Conservation (phyloP, 2,797 vertebrate species). For the Mormyrops boulengeri region DNA sequence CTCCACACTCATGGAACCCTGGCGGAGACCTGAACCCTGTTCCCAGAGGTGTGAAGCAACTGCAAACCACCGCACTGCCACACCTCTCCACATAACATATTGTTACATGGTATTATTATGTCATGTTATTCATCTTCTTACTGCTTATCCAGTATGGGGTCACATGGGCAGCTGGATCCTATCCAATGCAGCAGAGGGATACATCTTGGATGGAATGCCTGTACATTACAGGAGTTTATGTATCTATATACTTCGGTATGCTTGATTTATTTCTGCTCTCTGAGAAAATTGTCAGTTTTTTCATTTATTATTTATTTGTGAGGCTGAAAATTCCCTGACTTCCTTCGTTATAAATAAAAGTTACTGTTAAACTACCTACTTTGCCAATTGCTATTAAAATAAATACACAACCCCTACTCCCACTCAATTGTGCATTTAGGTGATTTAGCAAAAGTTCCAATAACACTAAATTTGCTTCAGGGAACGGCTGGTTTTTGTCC, state of each 20-base stretch:
- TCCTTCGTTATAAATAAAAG: conserved; percentile 87
- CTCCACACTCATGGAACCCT: background rate
- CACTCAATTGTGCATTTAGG: background rate
- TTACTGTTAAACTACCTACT: background rate
- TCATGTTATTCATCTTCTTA: background rate
- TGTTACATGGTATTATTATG: background rate
- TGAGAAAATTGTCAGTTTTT: background rate
- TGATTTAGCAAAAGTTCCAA: conserved; percentile 4
- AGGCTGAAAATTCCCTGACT: conserved; percentile 28
- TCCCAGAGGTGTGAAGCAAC: background rate
- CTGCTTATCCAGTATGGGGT: background rate
- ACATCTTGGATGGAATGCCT: background rate
- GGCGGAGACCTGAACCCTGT: background rate
- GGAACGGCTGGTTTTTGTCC: background rate
- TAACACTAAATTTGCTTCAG: conserved; percentile 1
- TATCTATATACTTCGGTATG: background rate
- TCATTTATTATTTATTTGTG: background rate
- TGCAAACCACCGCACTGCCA: background rate
- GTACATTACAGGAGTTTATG: background rate
- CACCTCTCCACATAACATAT: background rate
- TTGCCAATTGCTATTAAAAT: conserved; percentile 10
- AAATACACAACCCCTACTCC: background rate
- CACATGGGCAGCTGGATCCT: background rate
- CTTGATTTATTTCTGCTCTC: background rate
- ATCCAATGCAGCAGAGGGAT: background rate